Evolutionary conservation across 1,140 invertebrate species (phyloP).

Genomic region (Drosophila triauraria): DNA sequence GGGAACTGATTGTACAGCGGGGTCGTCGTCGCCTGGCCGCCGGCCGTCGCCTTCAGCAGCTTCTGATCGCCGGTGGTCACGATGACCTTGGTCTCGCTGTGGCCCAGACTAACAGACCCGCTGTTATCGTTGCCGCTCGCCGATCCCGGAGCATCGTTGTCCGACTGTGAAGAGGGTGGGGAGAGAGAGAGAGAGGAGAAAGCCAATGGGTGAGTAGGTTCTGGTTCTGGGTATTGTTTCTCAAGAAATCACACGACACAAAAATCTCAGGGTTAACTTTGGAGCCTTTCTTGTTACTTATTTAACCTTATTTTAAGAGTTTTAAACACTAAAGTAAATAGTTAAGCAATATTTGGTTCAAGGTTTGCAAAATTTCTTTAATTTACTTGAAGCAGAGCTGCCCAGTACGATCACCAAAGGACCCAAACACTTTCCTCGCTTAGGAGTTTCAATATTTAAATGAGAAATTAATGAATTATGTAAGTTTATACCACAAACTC

Average conservation of each 20-base stretch:
- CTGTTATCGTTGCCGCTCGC: constrained; percentile 69
- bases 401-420: no score
- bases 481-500: no score
- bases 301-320: no score
- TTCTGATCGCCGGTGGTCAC: constrained; percentile 72
- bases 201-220: constrained; percentile 3
- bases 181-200: constrained; percentile 8
- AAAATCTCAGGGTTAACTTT: not conserved
- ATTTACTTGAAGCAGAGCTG: not conserved
- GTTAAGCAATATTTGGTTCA: no score
- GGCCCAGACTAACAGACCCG: constrained; percentile 78
- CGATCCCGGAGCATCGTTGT: constrained; percentile 35
- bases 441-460: no score
- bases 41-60: constrained; percentile 53
- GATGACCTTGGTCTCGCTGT: constrained; percentile 79
- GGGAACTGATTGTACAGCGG: constrained; percentile 81
- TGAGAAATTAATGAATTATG: no score
- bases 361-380: no score
- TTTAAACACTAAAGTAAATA: no score
- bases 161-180: constrained; percentile 45
- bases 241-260: not conserved
- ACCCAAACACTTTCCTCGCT: not conserved
- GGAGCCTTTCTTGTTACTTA: no score
- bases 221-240: not conserved
- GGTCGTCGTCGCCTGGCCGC: constrained; percentile 58